Evolutionary conservation across 2,888 invertebrate genomes (phyloP).

Genomic region (Agonopterix heracliana): DNA sequence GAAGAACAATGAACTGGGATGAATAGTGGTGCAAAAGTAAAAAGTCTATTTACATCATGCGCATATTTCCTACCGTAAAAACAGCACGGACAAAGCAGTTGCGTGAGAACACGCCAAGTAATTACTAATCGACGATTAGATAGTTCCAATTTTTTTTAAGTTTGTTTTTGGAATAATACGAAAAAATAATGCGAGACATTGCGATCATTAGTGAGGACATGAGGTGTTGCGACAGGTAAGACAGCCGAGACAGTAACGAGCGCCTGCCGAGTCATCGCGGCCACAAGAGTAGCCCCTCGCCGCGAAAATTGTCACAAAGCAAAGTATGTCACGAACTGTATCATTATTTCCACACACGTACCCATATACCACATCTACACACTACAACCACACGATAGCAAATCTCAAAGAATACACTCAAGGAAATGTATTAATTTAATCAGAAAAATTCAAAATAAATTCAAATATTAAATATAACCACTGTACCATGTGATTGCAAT

Average conservation of each 20-base stretch:
- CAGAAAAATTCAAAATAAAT: no score
- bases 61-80: slow-evolving; percentile 50
- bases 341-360: slow-evolving; percentile 49
- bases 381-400: background rate
- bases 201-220: slow-evolving; percentile 63
- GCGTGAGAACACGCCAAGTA: slow-evolving; percentile 38
- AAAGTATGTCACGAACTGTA: slow-evolving; percentile 60
- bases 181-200: slow-evolving; percentile 22
- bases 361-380: background rate
- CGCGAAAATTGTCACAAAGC: slow-evolving; percentile 63
- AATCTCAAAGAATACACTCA: no score
- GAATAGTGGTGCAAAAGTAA: slow-evolving; percentile 64
- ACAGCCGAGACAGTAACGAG: slow-evolving; percentile 70
- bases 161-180: slow-evolving; percentile 9
- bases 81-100: slow-evolving; percentile 36
- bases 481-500: no score
- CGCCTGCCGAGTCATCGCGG: slow-evolving; percentile 61
- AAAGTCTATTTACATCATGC: slow-evolving; percentile 68
- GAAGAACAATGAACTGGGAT: slow-evolving; percentile 68
- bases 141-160: background rate
- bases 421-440: no score
- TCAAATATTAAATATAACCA: no score
- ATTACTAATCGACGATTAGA: slow-evolving; percentile 23
- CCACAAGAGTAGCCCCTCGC: slow-evolving; percentile 59
- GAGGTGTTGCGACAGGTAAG: slow-evolving; percentile 40